phyloP scores from a whole-genome alignment of 2,888 invertebrate genomes.

The Disparrhopalites patrizii region DNA sequence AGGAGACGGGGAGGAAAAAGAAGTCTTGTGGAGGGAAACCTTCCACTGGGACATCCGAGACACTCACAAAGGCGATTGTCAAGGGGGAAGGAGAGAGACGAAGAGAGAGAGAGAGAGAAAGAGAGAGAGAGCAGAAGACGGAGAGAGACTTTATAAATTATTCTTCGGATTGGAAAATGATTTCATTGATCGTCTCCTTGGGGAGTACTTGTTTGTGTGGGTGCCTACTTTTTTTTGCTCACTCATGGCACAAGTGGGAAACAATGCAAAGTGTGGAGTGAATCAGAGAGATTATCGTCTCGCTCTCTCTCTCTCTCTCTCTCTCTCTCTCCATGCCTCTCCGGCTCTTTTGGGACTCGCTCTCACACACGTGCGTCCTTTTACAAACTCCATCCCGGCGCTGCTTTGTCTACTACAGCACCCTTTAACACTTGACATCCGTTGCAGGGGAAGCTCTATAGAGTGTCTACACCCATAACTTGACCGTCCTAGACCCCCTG shows the following conservation, averaged over 20 bases:
- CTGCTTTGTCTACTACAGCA: too few species aligned
- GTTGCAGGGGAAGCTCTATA: too few species aligned
- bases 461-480: too few species aligned
- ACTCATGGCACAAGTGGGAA: constrained; percentile 21
- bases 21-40: too few species aligned
- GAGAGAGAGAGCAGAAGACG: neutral
- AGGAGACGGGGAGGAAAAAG: constrained; percentile 5
- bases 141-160: neutral
- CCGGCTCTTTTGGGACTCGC: neutral
- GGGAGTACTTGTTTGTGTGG: constrained; percentile 15
- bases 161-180: constrained; percentile 25
- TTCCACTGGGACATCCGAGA: too few species aligned
- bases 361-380: too few species aligned
- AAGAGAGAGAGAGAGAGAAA: neutral
- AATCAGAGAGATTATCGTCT: constrained; percentile 20
- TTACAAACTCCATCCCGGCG: too few species aligned
- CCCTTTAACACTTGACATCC: too few species aligned
- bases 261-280: constrained; percentile 23
- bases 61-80: too few species aligned
- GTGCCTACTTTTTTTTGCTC: constrained; percentile 23
- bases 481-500: too few species aligned
- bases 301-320: too few species aligned
- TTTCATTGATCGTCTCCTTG: constrained; percentile 24
- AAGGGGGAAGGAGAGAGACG: neutral
- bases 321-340: constrained; percentile 15